Conservation (phyloP, 2,797 vertebrate genomes). For the Enteromius fasciolatus region DNA sequence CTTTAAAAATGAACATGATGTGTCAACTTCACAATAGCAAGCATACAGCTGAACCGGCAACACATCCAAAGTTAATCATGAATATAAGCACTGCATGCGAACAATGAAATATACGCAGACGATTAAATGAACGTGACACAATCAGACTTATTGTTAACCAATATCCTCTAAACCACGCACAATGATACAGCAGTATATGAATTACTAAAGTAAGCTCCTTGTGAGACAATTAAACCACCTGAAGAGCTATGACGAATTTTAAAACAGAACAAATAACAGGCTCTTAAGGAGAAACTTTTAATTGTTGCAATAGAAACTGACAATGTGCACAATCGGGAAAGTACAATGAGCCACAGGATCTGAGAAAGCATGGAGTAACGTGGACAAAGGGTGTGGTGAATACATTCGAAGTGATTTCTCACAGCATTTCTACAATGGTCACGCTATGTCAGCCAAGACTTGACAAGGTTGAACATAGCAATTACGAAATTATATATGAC, state of each 20-base stretch:
- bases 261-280: constrained; percentile 20
- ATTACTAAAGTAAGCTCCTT: constrained; percentile 4
- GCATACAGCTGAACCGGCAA: background rate
- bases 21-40: background rate
- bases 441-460: constrained; percentile 4
- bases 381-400: constrained; percentile 3
- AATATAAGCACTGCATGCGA: background rate
- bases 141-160: background rate
- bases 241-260: background rate
- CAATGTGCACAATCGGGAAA: constrained; percentile 1
- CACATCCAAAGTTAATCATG: constrained; percentile 5
- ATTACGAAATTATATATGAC: constrained; percentile 30
- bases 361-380: background rate
- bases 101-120: background rate
- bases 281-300: background rate
- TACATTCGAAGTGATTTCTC: constrained; percentile 5
- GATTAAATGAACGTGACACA: background rate
- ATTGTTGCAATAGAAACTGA: background rate
- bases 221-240: constrained; percentile 25
- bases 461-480: constrained; percentile 9
- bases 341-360: background rate
- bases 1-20: background rate
- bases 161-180: background rate
- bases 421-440: background rate
- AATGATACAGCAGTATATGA: constrained; percentile 1